Conservation (phyloP, 1,140 invertebrate species). For the Subanguina moxae region DNA sequence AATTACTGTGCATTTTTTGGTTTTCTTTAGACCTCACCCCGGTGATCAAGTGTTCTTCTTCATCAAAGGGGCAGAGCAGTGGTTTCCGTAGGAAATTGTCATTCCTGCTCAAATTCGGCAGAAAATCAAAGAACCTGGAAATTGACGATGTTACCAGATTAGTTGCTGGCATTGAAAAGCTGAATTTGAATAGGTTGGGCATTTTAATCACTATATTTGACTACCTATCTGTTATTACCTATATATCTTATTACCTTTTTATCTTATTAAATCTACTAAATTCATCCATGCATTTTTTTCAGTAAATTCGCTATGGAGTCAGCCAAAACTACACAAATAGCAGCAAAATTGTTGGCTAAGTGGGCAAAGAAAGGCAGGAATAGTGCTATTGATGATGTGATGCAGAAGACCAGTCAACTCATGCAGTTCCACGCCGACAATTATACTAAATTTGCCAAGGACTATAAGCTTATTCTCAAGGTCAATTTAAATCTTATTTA, state of each 20-base stretch:
- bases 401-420: slow-evolving; percentile 33
- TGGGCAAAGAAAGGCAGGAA: slow-evolving; percentile 38
- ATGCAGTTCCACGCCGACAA: slow-evolving; percentile 36
- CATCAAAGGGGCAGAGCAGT: no score
- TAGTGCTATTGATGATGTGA: slow-evolving; percentile 43
- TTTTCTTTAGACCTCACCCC: no score
- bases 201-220: no score
- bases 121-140: no score
- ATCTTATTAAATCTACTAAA: no score
- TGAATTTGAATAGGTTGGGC: no score
- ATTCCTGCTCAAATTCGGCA: no score
- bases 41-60: no score
- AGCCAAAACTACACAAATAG: slow-evolving; percentile 28
- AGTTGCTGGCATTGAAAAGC: no score
- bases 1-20: no score
- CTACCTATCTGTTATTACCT: not conserved
- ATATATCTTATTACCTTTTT: slow-evolving; percentile 2
- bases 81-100: no score
- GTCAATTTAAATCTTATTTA: slow-evolving; percentile 15
- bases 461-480: slow-evolving; percentile 44
- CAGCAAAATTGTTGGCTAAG: slow-evolving; percentile 26
- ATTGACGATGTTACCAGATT: no score
- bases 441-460: slow-evolving; percentile 34
- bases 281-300: slow-evolving; percentile 16
- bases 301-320: slow-evolving; percentile 29